phyloP scores from a whole-genome alignment of 2,113 vertebrate species.

The Microtus oregoni region DNA sequence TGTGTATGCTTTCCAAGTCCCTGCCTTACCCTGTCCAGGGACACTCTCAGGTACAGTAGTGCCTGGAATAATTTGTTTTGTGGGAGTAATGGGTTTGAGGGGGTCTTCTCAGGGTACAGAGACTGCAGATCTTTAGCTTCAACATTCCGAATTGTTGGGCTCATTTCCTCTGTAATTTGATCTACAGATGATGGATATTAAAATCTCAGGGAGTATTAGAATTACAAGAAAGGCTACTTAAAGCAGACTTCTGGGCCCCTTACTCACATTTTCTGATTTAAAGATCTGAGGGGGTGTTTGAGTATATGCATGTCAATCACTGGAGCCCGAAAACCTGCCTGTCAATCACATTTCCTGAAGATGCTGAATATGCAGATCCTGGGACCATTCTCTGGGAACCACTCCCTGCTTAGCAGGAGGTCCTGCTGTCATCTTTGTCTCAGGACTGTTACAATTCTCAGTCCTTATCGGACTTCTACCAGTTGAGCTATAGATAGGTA shows the following conservation, averaged over 20 bases:
- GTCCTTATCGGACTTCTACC: not conserved
- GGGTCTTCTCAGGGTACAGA: not conserved
- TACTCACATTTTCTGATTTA: not conserved
- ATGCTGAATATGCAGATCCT: not conserved
- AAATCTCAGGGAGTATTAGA: not conserved
- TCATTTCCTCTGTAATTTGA: not conserved
- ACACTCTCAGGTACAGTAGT: conserved; percentile 87
- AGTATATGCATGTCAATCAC: not conserved
- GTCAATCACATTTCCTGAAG: not conserved
- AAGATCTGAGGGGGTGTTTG: not conserved
- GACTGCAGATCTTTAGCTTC: not conserved
- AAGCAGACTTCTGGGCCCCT: not conserved
- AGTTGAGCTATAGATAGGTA: not conserved
- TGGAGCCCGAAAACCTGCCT: not conserved
- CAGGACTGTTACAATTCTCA: not conserved
- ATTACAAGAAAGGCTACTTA: not conserved
- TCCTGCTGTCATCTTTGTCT: not conserved
- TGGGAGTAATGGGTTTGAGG: not conserved
- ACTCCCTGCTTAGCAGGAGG: not conserved
- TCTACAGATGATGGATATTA: not conserved
- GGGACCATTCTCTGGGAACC: not conserved
- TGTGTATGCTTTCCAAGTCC: conserved; percentile 94
- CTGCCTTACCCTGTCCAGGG: conserved; percentile 80
- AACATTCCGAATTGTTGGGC: not conserved
- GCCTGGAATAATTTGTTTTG: not conserved